These are phyloP conservation scores for Nipponacmea schrenckii DNA, from an alignment of 2,888 invertebrate genomes.

Conservation along the genomic window DNA sequence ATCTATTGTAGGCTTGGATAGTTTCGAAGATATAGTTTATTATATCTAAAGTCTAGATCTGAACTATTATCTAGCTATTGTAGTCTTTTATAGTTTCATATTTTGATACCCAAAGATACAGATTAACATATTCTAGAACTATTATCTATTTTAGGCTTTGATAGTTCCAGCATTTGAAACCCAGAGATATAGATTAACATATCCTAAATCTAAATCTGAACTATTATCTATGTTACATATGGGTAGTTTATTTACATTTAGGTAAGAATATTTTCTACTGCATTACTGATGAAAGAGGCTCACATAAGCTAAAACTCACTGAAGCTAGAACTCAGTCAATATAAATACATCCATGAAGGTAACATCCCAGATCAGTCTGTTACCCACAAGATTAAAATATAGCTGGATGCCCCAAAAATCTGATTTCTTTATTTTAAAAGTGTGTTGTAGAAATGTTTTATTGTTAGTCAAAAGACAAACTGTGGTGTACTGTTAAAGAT, in stretches of 20 bases:
- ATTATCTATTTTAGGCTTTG: constrained; percentile 72
- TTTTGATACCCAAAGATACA: constrained; percentile 88
- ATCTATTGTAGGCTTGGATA: constrained; percentile 75
- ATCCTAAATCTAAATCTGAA: constrained; percentile 82
- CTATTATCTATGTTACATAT: constrained; percentile 79
- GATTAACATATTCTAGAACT: constrained; percentile 74
- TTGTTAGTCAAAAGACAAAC: too few species aligned
- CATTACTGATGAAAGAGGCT: too few species aligned
- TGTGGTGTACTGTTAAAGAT: too few species aligned
- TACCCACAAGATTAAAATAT: too few species aligned
- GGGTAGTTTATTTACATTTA: constrained; percentile 84
- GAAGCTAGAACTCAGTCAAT: too few species aligned
- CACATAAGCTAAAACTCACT: too few species aligned
- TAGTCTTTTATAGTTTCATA: constrained; percentile 86
- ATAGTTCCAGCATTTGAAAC: constrained; percentile 92
- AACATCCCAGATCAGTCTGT: too few species aligned
- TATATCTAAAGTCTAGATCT: constrained; percentile 80
- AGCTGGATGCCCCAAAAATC: too few species aligned
- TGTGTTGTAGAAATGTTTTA: too few species aligned
- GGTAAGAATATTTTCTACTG: constrained; percentile 61
- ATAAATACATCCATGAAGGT: too few species aligned
- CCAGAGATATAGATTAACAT: constrained; percentile 80
- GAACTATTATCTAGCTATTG: constrained; percentile 76
- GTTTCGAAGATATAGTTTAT: constrained; percentile 84
- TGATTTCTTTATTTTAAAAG: too few species aligned